Conservation (phyloP, 23 tunicate genomes). For the Styela clava region DNA sequence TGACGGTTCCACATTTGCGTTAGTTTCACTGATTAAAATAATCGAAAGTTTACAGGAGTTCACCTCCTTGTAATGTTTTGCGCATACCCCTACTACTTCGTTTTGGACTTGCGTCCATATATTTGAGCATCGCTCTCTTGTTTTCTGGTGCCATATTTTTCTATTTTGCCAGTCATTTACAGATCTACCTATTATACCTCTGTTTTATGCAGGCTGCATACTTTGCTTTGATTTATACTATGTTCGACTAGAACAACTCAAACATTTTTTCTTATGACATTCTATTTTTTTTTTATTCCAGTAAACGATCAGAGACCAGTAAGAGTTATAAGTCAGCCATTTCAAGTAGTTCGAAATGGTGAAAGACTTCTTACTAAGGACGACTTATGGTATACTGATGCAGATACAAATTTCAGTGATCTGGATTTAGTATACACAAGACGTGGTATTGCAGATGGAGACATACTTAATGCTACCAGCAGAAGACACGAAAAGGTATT, state of each 20-base stretch:
- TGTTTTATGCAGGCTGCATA: not conserved
- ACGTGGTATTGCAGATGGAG: conserved; percentile 73
- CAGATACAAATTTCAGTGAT: conserved; percentile 51
- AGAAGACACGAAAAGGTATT: conserved; percentile 38
- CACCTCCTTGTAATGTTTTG: too few species aligned
- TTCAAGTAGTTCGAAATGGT: conserved; percentile 40
- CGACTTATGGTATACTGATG: conserved; percentile 84
- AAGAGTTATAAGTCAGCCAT: conserved; percentile 51
- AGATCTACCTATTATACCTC: not conserved
- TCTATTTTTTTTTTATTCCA: too few species aligned
- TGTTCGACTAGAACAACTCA: too few species aligned
- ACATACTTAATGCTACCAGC: conserved; percentile 52
- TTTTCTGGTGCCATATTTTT: not conserved
- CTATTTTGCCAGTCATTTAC: not conserved
- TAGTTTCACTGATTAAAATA: too few species aligned
- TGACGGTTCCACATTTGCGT: too few species aligned
- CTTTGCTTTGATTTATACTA: too few species aligned
- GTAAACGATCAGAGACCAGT: conserved; percentile 87
- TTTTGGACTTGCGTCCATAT: too few species aligned
- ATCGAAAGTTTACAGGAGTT: too few species aligned
- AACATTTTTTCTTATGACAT: too few species aligned
- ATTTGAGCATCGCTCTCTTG: too few species aligned
- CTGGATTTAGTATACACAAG: conserved; percentile 44
- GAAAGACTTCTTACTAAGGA: conserved; percentile 64
- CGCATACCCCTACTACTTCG: too few species aligned